phyloP scores from a whole-genome alignment of 1,140 invertebrate genomes.

The Cephus cinctus region DNA sequence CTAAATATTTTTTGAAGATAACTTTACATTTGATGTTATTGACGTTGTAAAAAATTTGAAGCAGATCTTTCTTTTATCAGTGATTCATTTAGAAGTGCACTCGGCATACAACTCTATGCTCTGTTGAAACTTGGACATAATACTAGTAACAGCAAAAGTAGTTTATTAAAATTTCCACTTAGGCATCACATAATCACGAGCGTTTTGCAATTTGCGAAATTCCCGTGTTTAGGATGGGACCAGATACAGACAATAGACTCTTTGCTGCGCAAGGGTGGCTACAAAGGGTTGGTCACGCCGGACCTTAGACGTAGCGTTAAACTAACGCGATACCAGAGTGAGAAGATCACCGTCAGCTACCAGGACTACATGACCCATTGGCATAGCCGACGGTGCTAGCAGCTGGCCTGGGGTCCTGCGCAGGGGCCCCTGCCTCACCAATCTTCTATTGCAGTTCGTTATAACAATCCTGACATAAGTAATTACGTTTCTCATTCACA shows the following conservation, averaged over 20 bases:
- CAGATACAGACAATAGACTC: slow-evolving; percentile 98
- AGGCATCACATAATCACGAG: too few species aligned
- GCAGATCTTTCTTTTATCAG: too few species aligned
- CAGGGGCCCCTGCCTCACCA: slow-evolving; percentile 30
- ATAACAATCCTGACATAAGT: slow-evolving; percentile 28
- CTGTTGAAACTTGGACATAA: too few species aligned
- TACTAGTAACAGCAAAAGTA: too few species aligned
- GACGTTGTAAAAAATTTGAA: background rate
- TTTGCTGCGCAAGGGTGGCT: slow-evolving; percentile 94
- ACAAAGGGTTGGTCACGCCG: slow-evolving; percentile 86
- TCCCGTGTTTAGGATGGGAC: slow-evolving; percentile 87
- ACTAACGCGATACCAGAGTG: slow-evolving; percentile 92
- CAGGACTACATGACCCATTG: slow-evolving; percentile 74
- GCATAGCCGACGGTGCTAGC: slow-evolving; percentile 63
- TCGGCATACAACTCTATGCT: too few species aligned
- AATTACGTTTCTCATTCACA: slow-evolving; percentile 29
- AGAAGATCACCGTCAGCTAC: slow-evolving; percentile 81
- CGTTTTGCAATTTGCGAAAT: too few species aligned
- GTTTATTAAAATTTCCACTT: too few species aligned
- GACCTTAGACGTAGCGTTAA: slow-evolving; percentile 86
- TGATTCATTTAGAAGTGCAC: too few species aligned
- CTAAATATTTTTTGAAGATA: slow-evolving; percentile 1
- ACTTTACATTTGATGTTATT: slow-evolving; percentile 8
- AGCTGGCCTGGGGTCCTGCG: slow-evolving; percentile 44
- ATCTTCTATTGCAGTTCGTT: slow-evolving; percentile 30